These are phyloP conservation scores for Dendroctonus ponderosae DNA, from an alignment of 1,140 invertebrate genomes.

Conservation along the genomic window DNA sequence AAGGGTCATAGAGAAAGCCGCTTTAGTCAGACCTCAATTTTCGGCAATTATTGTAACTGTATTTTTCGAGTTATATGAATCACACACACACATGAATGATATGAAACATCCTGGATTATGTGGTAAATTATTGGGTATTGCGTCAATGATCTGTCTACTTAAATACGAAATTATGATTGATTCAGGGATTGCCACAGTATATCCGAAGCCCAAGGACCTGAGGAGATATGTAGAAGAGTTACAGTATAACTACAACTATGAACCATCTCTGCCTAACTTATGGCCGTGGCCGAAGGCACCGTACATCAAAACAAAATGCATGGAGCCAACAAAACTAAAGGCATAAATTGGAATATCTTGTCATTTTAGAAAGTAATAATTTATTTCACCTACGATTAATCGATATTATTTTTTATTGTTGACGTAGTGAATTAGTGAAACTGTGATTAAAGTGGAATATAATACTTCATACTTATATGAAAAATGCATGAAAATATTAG, in stretches of 20 bases:
- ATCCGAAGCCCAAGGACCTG: slow-evolving; percentile 79
- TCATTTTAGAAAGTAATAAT: background rate
- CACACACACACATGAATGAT: no score
- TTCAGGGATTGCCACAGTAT: slow-evolving; percentile 78
- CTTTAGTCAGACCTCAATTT: no score
- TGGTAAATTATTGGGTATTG: background rate
- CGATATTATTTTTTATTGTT: background rate
- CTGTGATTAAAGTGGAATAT: background rate
- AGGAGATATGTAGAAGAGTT: slow-evolving; percentile 68
- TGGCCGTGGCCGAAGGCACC: slow-evolving; percentile 70
- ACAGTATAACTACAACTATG: slow-evolving; percentile 78
- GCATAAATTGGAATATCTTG: background rate
- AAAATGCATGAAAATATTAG: no score
- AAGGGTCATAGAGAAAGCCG: no score
- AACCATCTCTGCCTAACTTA: slow-evolving; percentile 70
- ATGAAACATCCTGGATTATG: background rate
- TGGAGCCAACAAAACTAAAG: slow-evolving; percentile 9
- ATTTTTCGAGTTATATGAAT: no score
- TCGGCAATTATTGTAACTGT: no score
- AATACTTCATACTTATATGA: no score
- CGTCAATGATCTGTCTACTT: background rate
- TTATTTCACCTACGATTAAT: background rate
- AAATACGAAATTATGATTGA: slow-evolving; percentile 13
- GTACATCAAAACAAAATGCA: slow-evolving; percentile 56
- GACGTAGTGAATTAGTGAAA: background rate